phyloP scores from a whole-genome alignment of 2,113 vertebrate genomes.

The Jacana jacana region DNA sequence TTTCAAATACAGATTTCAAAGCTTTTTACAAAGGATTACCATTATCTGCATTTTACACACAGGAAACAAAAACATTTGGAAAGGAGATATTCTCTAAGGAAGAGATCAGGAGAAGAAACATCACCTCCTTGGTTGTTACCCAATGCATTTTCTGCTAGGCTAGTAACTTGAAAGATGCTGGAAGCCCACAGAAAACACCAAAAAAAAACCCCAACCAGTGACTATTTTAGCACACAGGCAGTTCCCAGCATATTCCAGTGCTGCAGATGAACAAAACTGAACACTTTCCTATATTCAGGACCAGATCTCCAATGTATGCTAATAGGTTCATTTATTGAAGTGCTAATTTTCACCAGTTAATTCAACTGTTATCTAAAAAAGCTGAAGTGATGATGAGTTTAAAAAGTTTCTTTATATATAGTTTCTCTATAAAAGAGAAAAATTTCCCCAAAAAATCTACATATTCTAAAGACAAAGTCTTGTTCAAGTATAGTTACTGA shows the following conservation, averaged over 20 bases:
- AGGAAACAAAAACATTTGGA: neutral
- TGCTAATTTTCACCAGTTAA: neutral
- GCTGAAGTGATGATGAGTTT: neutral
- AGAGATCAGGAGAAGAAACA: neutral
- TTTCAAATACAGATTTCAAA: slow-evolving; percentile 18
- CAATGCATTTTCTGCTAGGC: neutral
- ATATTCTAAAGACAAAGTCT: neutral
- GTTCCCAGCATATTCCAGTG: neutral
- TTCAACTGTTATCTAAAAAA: neutral
- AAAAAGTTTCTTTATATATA: neutral
- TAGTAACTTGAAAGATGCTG: neutral
- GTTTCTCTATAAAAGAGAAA: neutral
- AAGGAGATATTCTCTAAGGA: neutral
- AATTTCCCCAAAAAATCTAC: neutral
- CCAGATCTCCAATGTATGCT: neutral
- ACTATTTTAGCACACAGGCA: neutral
- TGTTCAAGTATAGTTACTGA: neutral
- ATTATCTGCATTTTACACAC: slow-evolving; percentile 29
- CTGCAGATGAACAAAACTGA: neutral
- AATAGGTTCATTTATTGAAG: neutral
- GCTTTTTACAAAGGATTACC: slow-evolving; percentile 11
- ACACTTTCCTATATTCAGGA: neutral
- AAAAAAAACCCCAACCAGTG: too few species aligned
- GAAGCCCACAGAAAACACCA: neutral
- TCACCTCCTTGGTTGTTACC: neutral